phyloP scores from a whole-genome alignment of 2,888 invertebrate genomes.

The Mesoligia furuncula region DNA sequence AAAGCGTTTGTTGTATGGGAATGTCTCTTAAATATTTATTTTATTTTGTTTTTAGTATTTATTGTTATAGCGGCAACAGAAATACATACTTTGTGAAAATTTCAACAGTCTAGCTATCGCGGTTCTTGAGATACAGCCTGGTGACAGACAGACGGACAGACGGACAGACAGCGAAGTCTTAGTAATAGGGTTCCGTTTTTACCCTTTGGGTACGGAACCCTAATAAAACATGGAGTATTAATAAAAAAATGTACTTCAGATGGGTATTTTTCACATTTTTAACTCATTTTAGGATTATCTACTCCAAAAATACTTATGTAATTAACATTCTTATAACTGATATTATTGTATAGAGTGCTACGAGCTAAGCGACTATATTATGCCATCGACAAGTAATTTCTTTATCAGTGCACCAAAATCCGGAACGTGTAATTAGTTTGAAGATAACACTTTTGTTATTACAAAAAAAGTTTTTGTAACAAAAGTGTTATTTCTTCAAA shows the following conservation, averaged over 20 bases:
- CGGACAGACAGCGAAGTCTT: no score
- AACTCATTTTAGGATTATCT: conserved; percentile 54
- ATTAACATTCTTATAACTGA: conserved; percentile 85
- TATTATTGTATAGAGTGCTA: conserved; percentile 60
- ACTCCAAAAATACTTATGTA: conserved; percentile 75
- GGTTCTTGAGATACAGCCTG: no score
- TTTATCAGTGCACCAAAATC: conserved; percentile 64
- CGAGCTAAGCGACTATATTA: conserved; percentile 44
- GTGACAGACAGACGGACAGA: no score
- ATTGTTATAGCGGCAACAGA: no score
- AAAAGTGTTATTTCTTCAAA: conserved; percentile 25
- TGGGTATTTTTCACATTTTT: conserved; percentile 17
- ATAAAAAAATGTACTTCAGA: conserved; percentile 7
- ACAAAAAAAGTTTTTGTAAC: conserved; percentile 24
- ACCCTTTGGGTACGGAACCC: no score
- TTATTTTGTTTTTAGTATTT: no score
- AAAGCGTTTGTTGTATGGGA: no score
- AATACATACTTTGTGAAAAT: no score
- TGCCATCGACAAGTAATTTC: conserved; percentile 61
- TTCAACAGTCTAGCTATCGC: no score
- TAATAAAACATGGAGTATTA: conserved; percentile 21
- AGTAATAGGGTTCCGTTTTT: no score
- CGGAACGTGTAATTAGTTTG: conserved; percentile 62
- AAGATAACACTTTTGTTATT: conserved; percentile 57
- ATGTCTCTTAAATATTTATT: no score